Evolutionary conservation across 1,140 invertebrate genomes (phyloP), one percentile per base, ranked within the genome.

Genomic region (Arctopsyche grandis): DNA sequence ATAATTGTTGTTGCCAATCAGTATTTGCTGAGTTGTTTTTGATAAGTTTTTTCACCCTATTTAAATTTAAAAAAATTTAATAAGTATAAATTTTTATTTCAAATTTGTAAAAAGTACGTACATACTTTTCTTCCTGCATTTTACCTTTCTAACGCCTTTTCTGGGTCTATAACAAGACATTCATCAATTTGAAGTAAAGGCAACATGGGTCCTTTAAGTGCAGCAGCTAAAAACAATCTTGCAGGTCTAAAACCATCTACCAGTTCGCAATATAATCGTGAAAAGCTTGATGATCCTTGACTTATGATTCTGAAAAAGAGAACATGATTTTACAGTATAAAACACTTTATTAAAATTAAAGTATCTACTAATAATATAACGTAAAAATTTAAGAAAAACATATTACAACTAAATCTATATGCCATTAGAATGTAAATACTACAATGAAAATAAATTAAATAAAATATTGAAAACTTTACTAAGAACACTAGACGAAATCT

Each of bases 161-260:
- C 93, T 0, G 96, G 95, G 88, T 99, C 97, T 38, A 98, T 97
- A 56, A 98, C 90, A 87, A 96, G 97, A 85, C 94, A 93, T 85
- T 99, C 97, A 85, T 97, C 96, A 83, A 97, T 96, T 88, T 95
- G 96, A 1, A 99, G 89, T n/a, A 99, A 89, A 60, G 94, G 91
- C 91, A 98, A 94, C 52, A 99, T 94, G 0, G 98, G 97, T 14
- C 93, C 93, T 85, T 98, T 94, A 3, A 99, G 89, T 1, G 97
- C 95, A 16, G 97, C 94, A 0, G 96, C 96, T 1, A 99, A 90
- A 87, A 99, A 99, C 60, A 98, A 91, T 83, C 97, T 95, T 0
- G 96, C 94, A 5, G 96, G 94, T 83, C 96, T 94, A 52, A 97
- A 90, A n/a, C 93, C 93, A 85, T 99, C 98, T 73, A 95, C 94